A percentile compares a stretch with the other conserved stretches of the same genome.
Conservation (phyloP, 2,888 invertebrate species). For the Zaprionus bogoriensis region DNA sequence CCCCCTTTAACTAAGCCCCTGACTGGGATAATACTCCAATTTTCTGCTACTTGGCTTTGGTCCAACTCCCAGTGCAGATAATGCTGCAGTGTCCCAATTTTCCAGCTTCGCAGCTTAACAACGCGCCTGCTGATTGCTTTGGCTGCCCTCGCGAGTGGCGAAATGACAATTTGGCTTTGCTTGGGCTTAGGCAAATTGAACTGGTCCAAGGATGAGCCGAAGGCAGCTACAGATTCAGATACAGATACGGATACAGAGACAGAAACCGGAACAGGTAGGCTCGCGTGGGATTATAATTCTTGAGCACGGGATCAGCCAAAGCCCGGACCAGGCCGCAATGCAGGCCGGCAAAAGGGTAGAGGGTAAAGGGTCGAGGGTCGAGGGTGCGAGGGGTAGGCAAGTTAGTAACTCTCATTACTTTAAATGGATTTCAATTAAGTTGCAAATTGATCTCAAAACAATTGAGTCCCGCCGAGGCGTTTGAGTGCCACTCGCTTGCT, state of each 20-base stretch:
- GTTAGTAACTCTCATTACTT: slow-evolving; percentile 80
- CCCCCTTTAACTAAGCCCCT: neutral
- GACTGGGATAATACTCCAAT: slow-evolving; percentile 23
- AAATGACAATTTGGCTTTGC: slow-evolving; percentile 27
- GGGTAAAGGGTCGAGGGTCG: slow-evolving; percentile 14
- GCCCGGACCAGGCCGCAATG: slow-evolving; percentile 22
- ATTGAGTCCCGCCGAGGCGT: slow-evolving; percentile 70
- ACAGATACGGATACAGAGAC: too few relatives aligned
- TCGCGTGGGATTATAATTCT: slow-evolving; percentile 69
- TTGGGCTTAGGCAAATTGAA: slow-evolving; percentile 59
- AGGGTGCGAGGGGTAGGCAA: slow-evolving; percentile 43
- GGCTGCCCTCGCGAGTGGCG: neutral
- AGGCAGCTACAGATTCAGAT: slow-evolving; percentile 22
- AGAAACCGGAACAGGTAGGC: slow-evolving; percentile 5
- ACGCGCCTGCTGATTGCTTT: neutral
- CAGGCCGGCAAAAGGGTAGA: slow-evolving; percentile 37
- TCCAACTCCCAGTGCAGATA: slow-evolving; percentile 4
- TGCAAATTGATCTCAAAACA: slow-evolving; percentile 80
- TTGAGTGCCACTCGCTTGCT: slow-evolving; percentile 53
- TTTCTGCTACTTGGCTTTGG: slow-evolving; percentile 40
- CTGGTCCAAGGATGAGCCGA: slow-evolving; percentile 28
- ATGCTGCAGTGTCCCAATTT: neutral
- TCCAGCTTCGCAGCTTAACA: neutral
- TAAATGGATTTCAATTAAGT: slow-evolving; percentile 81
- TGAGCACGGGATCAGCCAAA: slow-evolving; percentile 61